These are phyloP conservation scores for Aphis craccivora DNA, from an alignment of 1,140 invertebrate species.

Conservation along the genomic window DNA sequence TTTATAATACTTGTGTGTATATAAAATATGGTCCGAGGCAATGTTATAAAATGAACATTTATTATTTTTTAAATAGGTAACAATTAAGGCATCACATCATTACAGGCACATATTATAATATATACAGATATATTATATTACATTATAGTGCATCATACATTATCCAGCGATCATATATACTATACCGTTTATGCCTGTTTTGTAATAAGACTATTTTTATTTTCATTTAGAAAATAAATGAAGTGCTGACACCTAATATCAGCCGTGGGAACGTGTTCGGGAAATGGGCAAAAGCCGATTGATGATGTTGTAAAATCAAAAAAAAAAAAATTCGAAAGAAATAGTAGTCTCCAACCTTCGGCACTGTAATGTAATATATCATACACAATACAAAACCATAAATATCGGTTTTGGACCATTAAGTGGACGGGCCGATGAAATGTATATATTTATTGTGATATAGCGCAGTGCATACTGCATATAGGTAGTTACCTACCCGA, in stretches of 20 bases:
- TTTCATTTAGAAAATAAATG: conserved; percentile 27
- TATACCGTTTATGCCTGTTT: not conserved
- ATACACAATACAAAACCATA: conserved; percentile 57
- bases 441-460: conserved; percentile 43
- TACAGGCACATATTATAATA: not conserved
- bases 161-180: not conserved
- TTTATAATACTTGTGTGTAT: not conserved
- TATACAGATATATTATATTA: not conserved
- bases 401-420: conserved; percentile 56
- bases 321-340: not conserved
- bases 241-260: conserved; percentile 40
- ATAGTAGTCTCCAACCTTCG: conserved; percentile 54
- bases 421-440: conserved; percentile 48
- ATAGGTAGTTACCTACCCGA: not conserved
- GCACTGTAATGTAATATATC: conserved; percentile 51
- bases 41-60: conserved; percentile 4
- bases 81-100: conserved; percentile 11
- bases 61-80: conserved; percentile 17
- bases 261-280: conserved; percentile 46
- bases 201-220: conserved; percentile 20
- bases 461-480: not conserved
- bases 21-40: not conserved
- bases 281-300: conserved; percentile 52
- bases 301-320: conserved; percentile 54
- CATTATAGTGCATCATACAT: not conserved